These are phyloP conservation scores for Acanthococcus lagerstroemiae DNA, from an alignment of 2,888 invertebrate genomes.

Conservation along the genomic window DNA sequence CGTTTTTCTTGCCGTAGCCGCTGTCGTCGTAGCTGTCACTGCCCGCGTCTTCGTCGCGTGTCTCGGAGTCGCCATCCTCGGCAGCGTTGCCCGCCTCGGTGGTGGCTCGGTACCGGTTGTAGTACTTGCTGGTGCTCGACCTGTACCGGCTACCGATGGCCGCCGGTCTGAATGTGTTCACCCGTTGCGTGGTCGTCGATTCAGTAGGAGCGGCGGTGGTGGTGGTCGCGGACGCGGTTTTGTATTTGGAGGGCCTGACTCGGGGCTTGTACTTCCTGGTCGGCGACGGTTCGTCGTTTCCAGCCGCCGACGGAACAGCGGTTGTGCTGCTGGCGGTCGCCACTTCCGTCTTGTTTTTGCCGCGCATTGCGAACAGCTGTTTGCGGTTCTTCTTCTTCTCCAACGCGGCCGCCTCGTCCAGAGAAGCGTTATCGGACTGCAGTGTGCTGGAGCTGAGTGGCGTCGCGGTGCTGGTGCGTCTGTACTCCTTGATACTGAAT, in stretches of 20 bases:
- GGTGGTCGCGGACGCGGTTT: conserved; percentile 38
- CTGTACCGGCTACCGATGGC: conserved; percentile 32
- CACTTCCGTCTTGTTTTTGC: conserved; percentile 1
- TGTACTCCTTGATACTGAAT: conserved; percentile 68
- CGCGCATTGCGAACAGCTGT: not conserved
- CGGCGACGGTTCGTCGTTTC: conserved; percentile 33
- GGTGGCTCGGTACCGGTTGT: conserved; percentile 38
- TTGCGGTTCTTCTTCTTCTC: conserved; percentile 23
- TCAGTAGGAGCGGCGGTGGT: conserved; percentile 33
- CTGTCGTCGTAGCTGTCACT: too few relatives aligned
- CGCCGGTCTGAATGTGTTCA: conserved; percentile 26
- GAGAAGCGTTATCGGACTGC: not conserved
- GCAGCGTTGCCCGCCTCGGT: conserved; percentile 36
- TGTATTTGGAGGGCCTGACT: conserved; percentile 2
- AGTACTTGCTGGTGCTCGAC: conserved; percentile 38
- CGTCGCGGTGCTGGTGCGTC: conserved; percentile 31
- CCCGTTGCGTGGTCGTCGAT: conserved; percentile 35
- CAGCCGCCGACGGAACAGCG: conserved; percentile 29
- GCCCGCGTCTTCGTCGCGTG: too few relatives aligned
- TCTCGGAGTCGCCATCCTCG: conserved; percentile 32
- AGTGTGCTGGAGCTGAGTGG: conserved; percentile 36
- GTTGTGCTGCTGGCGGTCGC: conserved; percentile 43
- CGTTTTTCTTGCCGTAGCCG: too few relatives aligned
- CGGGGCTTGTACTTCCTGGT: conserved; percentile 14
- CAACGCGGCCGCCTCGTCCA: not conserved